Evolutionary conservation across 1,140 invertebrate species (phyloP).

Genomic region (Tetragonula clypearis): DNA sequence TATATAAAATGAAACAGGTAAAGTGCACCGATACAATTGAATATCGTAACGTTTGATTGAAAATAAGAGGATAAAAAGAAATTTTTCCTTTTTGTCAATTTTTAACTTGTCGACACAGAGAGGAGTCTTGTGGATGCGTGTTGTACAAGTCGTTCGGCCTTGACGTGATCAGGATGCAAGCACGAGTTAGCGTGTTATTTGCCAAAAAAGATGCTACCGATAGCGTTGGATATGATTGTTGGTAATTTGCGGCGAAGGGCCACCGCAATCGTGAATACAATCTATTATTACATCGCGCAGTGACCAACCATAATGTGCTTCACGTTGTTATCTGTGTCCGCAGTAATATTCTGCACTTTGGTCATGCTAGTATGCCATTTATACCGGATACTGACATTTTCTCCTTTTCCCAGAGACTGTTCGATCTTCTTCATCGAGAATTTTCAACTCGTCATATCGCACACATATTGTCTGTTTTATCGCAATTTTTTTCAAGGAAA

Average conservation of each 20-base stretch:
- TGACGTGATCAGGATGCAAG: constrained; percentile 10
- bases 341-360: background rate
- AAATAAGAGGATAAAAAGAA: too few relatives aligned
- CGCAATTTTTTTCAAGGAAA: too few relatives aligned
- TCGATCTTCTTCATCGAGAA: background rate
- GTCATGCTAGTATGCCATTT: constrained; percentile 3
- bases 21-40: too few relatives aligned
- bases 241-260: constrained; percentile 68
- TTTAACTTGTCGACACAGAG: background rate
- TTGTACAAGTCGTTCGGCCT: background rate
- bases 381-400: background rate
- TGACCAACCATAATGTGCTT: constrained; percentile 37
- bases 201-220: constrained; percentile 69
- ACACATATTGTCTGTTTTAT: too few relatives aligned
- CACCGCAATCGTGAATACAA: constrained; percentile 58
- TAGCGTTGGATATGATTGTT: constrained; percentile 68
- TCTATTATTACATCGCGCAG: constrained; percentile 71
- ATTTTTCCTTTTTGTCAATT: background rate
- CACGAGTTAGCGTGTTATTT: constrained; percentile 65
- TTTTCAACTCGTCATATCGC: background rate
- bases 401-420: background rate
- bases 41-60: too few relatives aligned
- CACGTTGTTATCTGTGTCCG: background rate
- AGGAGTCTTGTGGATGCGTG: background rate
- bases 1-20: too few relatives aligned